These are phyloP conservation scores for Perithous albicinctus DNA, from an alignment of 2,888 invertebrate genomes.

Conservation along the genomic window DNA sequence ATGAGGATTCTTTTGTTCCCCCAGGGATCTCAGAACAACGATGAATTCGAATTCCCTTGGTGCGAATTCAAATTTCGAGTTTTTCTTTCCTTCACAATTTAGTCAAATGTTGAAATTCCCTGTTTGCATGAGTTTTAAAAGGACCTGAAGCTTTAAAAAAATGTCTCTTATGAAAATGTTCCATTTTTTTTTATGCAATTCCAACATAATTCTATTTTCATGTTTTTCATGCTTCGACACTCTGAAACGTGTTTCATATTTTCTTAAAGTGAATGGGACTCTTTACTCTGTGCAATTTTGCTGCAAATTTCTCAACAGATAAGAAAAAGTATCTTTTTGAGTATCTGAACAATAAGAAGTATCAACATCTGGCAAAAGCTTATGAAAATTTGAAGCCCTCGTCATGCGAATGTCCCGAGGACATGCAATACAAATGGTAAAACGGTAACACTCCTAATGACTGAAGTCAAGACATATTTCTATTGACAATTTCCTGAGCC, in stretches of 20 bases:
- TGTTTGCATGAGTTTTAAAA: too few relatives aligned
- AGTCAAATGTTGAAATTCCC: background rate
- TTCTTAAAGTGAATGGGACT: background rate
- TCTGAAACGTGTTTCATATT: too few relatives aligned
- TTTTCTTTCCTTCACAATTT: background rate
- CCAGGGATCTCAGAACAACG: background rate
- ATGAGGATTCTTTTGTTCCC: background rate
- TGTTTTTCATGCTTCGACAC: too few relatives aligned
- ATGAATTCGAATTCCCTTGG: background rate
- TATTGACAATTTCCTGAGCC: background rate
- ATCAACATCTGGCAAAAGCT: background rate
- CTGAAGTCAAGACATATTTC: slow-evolving; percentile 2
- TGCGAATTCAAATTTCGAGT: background rate
- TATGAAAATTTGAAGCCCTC: background rate
- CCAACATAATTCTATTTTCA: too few relatives aligned
- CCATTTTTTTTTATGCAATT: too few relatives aligned
- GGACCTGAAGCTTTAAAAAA: too few relatives aligned
- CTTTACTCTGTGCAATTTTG: background rate
- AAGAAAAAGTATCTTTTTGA: background rate
- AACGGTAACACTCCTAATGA: background rate
- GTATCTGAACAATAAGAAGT: too few relatives aligned
- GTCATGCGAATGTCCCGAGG: slow-evolving; percentile 5
- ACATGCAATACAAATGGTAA: background rate
- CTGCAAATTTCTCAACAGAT: background rate
- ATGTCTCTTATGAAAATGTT: too few relatives aligned